Percentiles rank a stretch among this genome's conserved stretches.
phyloP scores from a whole-genome alignment of 2,113 vertebrate species.

The Notiomystis cincta region DNA sequence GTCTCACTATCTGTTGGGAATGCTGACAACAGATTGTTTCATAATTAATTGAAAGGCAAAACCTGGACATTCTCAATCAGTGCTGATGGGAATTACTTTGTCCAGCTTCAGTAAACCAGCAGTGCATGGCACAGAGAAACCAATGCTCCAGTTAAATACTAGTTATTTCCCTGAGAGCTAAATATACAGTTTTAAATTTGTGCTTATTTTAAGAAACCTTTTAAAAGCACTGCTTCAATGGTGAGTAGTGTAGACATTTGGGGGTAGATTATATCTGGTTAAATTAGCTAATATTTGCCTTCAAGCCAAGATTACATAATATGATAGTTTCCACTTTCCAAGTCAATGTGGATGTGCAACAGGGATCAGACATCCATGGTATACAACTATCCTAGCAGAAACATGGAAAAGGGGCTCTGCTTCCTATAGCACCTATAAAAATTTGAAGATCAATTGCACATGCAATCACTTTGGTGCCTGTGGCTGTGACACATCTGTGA shows the following conservation, averaged over 20 bases:
- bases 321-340: background rate
- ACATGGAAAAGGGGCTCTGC: background rate
- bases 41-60: slow-evolving; percentile 66
- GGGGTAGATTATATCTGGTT: slow-evolving; percentile 11
- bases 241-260: slow-evolving; percentile 9
- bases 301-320: slow-evolving; percentile 12
- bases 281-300: slow-evolving; percentile 21
- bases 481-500: background rate
- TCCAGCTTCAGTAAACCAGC: slow-evolving; percentile 13
- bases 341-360: background rate
- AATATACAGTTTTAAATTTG: background rate
- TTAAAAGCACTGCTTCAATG: background rate
- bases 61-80: slow-evolving; percentile 54
- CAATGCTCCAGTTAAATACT: background rate
- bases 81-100: slow-evolving; percentile 38
- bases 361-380: background rate
- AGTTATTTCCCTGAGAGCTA: background rate
- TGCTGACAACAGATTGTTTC: slow-evolving; percentile 54
- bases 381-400: background rate
- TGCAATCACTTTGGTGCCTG: background rate
- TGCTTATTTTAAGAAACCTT: slow-evolving; percentile 21
- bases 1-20: slow-evolving; percentile 34
- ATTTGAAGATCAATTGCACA: background rate
- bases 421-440: background rate
- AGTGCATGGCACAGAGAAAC: background rate